Conservation (phyloP, 2,113 vertebrate genomes). For the Rostratula benghalensis region DNA sequence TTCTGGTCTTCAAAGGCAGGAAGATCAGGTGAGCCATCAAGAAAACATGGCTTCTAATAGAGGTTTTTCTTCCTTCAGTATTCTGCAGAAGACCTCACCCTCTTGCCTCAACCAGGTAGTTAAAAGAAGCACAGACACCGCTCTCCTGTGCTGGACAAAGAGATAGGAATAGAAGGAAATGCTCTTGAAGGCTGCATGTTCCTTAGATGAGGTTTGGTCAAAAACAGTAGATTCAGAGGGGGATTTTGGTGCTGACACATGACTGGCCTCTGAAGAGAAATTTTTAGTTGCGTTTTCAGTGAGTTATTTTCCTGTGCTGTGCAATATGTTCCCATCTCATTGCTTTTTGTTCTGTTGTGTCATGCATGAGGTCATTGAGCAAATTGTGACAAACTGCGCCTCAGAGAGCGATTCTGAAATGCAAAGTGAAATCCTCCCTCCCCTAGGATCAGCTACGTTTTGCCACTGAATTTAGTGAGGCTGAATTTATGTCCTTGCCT, state of each 20-base stretch:
- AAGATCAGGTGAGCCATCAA: not conserved
- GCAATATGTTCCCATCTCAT: not conserved
- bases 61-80: not conserved
- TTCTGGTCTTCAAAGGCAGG: not conserved
- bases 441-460: not conserved
- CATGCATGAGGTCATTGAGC: not conserved
- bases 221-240: not conserved
- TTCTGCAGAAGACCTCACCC: not conserved
- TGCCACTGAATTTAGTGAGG: not conserved
- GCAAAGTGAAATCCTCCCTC: not conserved
- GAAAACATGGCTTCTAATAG: not conserved
- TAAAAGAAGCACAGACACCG: not conserved
- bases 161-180: not conserved
- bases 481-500: not conserved
- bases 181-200: not conserved
- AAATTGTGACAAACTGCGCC: not conserved
- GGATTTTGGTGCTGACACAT: not conserved
- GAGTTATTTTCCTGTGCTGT: not conserved
- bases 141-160: not conserved
- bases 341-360: not conserved
- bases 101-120: not conserved
- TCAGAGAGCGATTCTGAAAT: not conserved
- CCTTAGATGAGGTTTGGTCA: not conserved
- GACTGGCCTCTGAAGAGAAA: not conserved
- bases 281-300: not conserved